Conservation (phyloP, 2,113 vertebrate genomes). For the Ranitomeya imitator region DNA sequence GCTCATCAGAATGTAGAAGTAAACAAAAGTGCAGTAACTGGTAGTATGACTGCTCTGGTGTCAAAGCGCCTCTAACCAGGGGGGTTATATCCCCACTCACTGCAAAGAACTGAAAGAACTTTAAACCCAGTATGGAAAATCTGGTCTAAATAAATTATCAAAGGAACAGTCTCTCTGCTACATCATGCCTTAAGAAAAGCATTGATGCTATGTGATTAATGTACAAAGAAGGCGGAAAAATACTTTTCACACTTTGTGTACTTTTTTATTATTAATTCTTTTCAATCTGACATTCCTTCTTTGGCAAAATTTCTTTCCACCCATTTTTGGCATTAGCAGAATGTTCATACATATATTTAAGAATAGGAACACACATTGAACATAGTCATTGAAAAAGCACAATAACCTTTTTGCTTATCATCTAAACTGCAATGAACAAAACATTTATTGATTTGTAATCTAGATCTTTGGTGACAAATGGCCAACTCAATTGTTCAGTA, state of each 20-base stretch:
- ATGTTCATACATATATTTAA: conserved; percentile 43
- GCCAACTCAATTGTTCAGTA: neutral
- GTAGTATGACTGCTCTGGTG: no score
- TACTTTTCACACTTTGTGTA: neutral
- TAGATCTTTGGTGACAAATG: conserved; percentile 16
- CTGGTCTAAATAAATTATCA: no score
- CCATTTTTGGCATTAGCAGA: conserved; percentile 56
- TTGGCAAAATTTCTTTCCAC: conserved; percentile 52
- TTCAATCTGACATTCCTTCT: conserved; percentile 54
- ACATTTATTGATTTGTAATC: neutral
- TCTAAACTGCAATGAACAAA: conserved; percentile 13
- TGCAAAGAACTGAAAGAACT: no score
- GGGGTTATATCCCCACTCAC: no score
- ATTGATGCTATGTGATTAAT: neutral
- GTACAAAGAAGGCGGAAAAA: neutral
- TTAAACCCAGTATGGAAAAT: no score
- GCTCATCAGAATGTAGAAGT: no score
- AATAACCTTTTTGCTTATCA: conserved; percentile 6
- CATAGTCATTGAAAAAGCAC: conserved; percentile 8
- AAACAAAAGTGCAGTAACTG: no score
- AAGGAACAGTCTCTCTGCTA: no score
- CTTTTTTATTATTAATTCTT: neutral
- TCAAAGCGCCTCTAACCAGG: no score
- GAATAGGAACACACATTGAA: conserved; percentile 29
- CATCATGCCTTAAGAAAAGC: no score